These are phyloP conservation scores for Eulemur rubriventer DNA, from an alignment of 2,797 vertebrate genomes.

Conservation along the genomic window DNA sequence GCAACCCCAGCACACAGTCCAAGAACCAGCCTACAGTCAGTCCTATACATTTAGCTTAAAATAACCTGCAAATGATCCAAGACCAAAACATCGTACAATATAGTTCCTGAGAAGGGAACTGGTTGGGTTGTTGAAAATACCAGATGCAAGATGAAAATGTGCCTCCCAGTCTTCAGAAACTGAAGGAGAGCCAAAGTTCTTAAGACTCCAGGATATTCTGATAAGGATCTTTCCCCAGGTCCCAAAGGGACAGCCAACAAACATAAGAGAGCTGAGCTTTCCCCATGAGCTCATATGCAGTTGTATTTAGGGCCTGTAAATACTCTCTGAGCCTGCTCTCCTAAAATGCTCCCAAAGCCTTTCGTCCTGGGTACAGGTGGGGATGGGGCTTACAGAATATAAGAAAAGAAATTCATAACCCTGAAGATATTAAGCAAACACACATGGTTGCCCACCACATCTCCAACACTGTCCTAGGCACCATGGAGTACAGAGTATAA, in stretches of 20 bases:
- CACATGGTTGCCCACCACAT: background rate
- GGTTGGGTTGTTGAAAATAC: background rate
- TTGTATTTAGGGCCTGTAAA: background rate
- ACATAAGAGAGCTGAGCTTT: background rate
- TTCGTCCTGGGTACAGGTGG: background rate
- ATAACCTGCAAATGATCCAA: background rate
- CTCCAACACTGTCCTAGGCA: background rate
- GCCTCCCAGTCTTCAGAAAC: background rate
- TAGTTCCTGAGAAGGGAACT: background rate
- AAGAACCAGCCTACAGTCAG: background rate
- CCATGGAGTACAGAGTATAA: background rate
- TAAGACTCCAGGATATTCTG: conserved; percentile 39
- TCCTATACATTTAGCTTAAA: conserved; percentile 24
- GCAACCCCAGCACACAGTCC: background rate
- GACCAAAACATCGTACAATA: background rate
- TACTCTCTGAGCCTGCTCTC: background rate
- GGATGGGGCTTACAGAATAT: background rate
- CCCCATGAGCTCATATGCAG: background rate
- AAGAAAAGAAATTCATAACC: background rate
- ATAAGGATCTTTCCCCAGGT: conserved; percentile 45
- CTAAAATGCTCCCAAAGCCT: background rate
- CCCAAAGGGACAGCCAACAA: conserved; percentile 9
- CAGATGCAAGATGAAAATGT: background rate
- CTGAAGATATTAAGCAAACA: background rate
- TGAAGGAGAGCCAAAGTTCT: conserved; percentile 7